Evolutionary conservation across 2,113 vertebrate species (phyloP).

Genomic region (Scomber japonicus): DNA sequence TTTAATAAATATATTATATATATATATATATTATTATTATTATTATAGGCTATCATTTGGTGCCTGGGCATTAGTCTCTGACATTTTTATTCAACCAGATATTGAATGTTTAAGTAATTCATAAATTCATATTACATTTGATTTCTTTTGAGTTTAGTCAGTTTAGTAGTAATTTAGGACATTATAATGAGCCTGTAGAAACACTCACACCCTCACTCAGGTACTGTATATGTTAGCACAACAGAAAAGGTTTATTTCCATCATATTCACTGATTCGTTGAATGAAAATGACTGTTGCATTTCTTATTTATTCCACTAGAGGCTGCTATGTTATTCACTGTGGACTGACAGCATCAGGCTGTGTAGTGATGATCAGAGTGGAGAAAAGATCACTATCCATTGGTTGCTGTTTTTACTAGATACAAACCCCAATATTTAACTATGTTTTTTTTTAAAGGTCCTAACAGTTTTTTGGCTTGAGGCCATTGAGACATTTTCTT

Average conservation of each 20-base stretch:
- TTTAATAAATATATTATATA: background rate
- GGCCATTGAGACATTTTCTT: slow-evolving; percentile 1
- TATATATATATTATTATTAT: background rate
- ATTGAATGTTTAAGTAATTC: background rate
- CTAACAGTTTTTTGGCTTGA: background rate
- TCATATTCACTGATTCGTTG: background rate
- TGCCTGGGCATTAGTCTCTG: background rate
- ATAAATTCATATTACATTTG: background rate
- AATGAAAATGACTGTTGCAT: background rate
- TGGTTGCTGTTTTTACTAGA: background rate
- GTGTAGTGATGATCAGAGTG: slow-evolving; percentile 8
- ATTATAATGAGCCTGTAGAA: background rate
- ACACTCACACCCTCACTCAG: background rate
- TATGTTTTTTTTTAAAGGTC: background rate
- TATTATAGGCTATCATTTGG: background rate
- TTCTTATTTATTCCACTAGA: slow-evolving; percentile 58
- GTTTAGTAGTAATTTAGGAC: background rate
- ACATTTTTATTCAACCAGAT: background rate
- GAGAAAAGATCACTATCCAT: background rate
- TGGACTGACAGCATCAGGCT: background rate
- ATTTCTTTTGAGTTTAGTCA: background rate
- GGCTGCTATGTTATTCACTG: slow-evolving; percentile 45
- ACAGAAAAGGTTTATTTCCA: background rate
- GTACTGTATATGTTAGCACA: background rate
- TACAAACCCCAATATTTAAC: background rate